phyloP scores from a whole-genome alignment of 2,888 invertebrate genomes.

The Spilarctia lutea region DNA sequence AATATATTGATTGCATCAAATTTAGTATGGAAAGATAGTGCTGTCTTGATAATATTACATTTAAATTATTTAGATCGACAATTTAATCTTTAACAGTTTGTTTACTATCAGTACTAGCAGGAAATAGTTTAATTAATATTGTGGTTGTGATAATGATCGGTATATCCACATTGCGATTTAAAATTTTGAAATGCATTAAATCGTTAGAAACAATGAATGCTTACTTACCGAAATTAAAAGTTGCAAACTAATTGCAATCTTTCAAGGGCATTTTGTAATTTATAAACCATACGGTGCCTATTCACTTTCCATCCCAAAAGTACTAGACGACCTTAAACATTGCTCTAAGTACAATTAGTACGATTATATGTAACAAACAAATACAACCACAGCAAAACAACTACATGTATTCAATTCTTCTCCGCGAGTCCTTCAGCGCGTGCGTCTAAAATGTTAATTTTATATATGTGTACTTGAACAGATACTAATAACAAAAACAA shows the following conservation, averaged over 20 bases:
- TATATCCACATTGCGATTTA: neutral
- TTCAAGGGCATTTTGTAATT: conserved; percentile 37
- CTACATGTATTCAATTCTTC: conserved; percentile 65
- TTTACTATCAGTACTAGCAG: conserved; percentile 52
- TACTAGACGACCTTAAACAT: conserved; percentile 42
- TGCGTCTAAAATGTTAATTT: conserved; percentile 63
- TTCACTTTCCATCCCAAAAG: conserved; percentile 53
- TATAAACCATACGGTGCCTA: conserved; percentile 32
- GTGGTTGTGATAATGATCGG: conserved; percentile 53
- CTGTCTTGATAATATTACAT: neutral
- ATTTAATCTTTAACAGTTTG: conserved; percentile 4
- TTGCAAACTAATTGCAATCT: conserved; percentile 25
- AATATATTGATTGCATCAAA: conserved; percentile 25
- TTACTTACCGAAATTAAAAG: conserved; percentile 19
- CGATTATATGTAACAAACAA: conserved; percentile 60
- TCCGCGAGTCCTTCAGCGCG: conserved; percentile 59
- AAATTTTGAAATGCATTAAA: neutral
- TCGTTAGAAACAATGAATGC: conserved; percentile 25
- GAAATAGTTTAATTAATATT: conserved; percentile 72
- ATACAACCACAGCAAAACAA: conserved; percentile 56
- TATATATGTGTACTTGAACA: conserved; percentile 69
- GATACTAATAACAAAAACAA: conserved; percentile 64
- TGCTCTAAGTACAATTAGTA: conserved; percentile 47
- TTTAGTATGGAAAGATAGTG: conserved; percentile 14
- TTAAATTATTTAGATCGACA: conserved; percentile 2